Evolutionary conservation across 2,888 invertebrate species (phyloP).

Genomic region (Hanleya hanleyi): DNA sequence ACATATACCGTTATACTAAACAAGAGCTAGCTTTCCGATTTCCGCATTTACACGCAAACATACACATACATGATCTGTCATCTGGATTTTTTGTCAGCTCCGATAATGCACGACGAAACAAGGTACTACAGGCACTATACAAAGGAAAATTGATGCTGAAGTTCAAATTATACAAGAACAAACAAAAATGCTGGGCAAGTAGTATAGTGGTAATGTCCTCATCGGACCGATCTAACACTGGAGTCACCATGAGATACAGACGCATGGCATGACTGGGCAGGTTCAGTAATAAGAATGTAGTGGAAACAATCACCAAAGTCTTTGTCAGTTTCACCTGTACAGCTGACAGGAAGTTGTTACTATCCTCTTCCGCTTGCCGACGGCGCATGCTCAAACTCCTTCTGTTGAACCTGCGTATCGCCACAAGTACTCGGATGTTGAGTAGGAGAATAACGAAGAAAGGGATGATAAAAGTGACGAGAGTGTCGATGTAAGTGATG

Average conservation of each 20-base stretch:
- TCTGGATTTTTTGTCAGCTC: slow-evolving; percentile 1
- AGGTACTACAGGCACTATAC: slow-evolving; percentile 53
- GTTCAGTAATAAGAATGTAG: slow-evolving; percentile 58
- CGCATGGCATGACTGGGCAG: slow-evolving; percentile 63
- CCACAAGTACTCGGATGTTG: slow-evolving; percentile 47
- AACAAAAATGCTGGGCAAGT: slow-evolving; percentile 50
- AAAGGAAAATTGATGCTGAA: slow-evolving; percentile 56
- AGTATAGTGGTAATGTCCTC: slow-evolving; percentile 30
- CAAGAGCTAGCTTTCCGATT: not conserved
- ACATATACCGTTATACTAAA: too few relatives aligned
- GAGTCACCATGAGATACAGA: slow-evolving; percentile 48
- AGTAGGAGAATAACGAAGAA: slow-evolving; percentile 50
- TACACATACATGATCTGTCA: not conserved
- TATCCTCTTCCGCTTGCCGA: not conserved
- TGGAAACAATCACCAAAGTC: slow-evolving; percentile 62
- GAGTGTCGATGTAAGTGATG: slow-evolving; percentile 55
- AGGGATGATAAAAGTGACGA: slow-evolving; percentile 53
- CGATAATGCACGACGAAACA: slow-evolving; percentile 41
- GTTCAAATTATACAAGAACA: slow-evolving; percentile 54
- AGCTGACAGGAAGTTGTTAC: slow-evolving; percentile 36
- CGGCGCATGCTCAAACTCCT: slow-evolving; percentile 31
- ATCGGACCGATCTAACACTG: slow-evolving; percentile 29
- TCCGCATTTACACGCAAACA: not conserved
- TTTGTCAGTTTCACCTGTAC: slow-evolving; percentile 55
- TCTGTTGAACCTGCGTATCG: slow-evolving; percentile 31